Base-by-base conservation (phyloP, 64 coral and sea anemone genomes). In the Acropora tenuis region DNA sequence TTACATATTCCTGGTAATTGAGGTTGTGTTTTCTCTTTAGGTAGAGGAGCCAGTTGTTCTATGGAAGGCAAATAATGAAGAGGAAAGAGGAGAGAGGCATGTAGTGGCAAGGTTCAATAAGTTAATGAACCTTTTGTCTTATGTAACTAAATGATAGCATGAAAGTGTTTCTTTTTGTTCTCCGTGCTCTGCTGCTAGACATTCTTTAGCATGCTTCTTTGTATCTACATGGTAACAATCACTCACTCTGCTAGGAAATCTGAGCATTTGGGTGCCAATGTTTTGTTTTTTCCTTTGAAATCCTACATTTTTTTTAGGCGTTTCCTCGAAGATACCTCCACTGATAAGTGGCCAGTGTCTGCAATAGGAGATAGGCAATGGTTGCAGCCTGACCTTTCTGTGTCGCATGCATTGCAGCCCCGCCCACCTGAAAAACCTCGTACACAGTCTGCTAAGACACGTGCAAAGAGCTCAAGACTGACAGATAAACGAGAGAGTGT, bases 341-440 rank as follows among this genome's bases (percentile, higher is more conserved):
- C 61, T 2, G 69, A 76, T 40, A 93, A 93, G 48, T 77, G 85
- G 15, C 85, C 79, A 2, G 45, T 77, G 1, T 89, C 87, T 69
- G 87, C 87, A 13, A 72, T 72, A 71, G 72, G 82, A 71, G 82
- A 85, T 48, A 80, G 55, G 67, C 73, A 78, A n/a, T 19, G 55
- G 30, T 65, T 69, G 10, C 60, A 77, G 44, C 47, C 60, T 48
- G 75, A 48, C 2, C 30, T 43, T 10, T 17, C 85, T 69, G 15
- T 40, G 69, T 88, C 92, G 11, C 84, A 78, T n/a, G 42, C 58
- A 5, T 45, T 97, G 11, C 89, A 91, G 10, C 95, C 95, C 5
- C 95, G 89, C 48, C 95, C 95, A 49, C 95, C 95, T 59, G 75
- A 84, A 71, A 80, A 88, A 86, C 84, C 95, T 66, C 80, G 92